Evolutionary conservation across 64 coral and sea anemone genomes (phyloP).

Genomic region (Catalaphyllia jardinei): DNA sequence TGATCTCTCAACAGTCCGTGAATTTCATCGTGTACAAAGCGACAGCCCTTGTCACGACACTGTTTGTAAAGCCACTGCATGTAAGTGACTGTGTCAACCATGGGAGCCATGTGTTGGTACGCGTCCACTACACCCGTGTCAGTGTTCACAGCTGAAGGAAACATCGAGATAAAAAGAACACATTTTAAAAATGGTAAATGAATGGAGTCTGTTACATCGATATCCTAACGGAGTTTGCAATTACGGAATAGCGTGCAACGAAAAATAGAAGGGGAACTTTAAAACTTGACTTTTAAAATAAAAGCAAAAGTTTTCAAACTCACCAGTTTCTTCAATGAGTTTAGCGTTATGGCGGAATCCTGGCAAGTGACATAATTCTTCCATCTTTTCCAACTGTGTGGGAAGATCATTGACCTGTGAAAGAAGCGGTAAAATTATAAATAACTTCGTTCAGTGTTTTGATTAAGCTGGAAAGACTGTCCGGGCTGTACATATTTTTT

Average conservation of each 20-base stretch:
- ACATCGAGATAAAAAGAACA: no score
- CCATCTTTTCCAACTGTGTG: slow-evolving; percentile 11
- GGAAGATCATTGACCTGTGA: slow-evolving; percentile 11
- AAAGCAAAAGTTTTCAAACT: background rate
- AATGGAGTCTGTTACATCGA: no score
- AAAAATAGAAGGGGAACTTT: background rate
- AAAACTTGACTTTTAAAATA: background rate
- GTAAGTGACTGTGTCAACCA: slow-evolving; percentile 53
- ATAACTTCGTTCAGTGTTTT: no score
- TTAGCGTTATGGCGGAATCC: slow-evolving; percentile 34
- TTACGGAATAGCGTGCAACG: no score
- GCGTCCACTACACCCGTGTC: slow-evolving; percentile 48
- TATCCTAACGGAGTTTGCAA: no score
- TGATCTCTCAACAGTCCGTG: slow-evolving; percentile 46
- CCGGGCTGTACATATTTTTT: no score
- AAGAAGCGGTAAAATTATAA: background rate
- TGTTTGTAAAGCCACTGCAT: slow-evolving; percentile 74
- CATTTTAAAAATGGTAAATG: no score
- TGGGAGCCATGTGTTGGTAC: slow-evolving; percentile 53
- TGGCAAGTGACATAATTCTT: slow-evolving; percentile 9
- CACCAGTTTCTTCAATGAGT: slow-evolving; percentile 36
- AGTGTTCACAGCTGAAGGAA: slow-evolving; percentile 14
- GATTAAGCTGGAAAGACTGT: no score
- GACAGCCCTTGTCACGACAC: slow-evolving; percentile 43
- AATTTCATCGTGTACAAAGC: slow-evolving; percentile 43